Evolutionary conservation across 2,888 invertebrate genomes (phyloP), one percentile per base, ranked within the genome.

Genomic region (Andrena bicolor): DNA sequence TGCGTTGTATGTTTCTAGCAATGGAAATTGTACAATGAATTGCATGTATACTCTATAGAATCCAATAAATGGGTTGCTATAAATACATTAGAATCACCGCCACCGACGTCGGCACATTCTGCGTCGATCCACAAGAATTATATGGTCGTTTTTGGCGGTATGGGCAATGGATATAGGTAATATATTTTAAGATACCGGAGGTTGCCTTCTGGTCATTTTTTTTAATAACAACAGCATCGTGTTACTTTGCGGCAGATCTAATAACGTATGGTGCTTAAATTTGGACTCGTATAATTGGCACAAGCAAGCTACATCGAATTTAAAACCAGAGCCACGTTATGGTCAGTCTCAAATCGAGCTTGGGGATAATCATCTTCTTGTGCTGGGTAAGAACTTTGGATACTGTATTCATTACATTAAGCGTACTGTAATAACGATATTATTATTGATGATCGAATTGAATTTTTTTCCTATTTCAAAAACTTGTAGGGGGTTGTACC

Each of bases 51-150:
- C 92, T 97, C 97, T 93, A 96, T 98, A 32, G 95, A 94, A 82
- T 96, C 96, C 30, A 98, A 98, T 93, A 96, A 97, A 88, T 99
- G 99, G 98, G 95, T 95, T 69, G 94, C 95, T 81, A 95, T 96
- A 82, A 96, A 95, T 92, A 95, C 96, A 20, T 94, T 94, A 53
- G 93, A 95, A 80, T 95, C 96, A 78, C 96, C 97, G 51, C 97
- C 97, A 49, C 96, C 97, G 1, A 97, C 97, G 94, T 99, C 99
- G 16, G 99, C 99, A 0, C 99, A 99, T 94, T 98, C 98, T 7
- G 99, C 98, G 10, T 97, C 97, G 53, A 96, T 99, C 76, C 96
- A 97, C 90, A 96, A 96, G 70, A 96, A 97, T 94, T 95, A 96
- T 91, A 98, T 98, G 98, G 95, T 98, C 76, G 96, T 98, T 32